phyloP scores from a whole-genome alignment of 2,888 invertebrate genomes.

The Lasioglossum figueresi region DNA sequence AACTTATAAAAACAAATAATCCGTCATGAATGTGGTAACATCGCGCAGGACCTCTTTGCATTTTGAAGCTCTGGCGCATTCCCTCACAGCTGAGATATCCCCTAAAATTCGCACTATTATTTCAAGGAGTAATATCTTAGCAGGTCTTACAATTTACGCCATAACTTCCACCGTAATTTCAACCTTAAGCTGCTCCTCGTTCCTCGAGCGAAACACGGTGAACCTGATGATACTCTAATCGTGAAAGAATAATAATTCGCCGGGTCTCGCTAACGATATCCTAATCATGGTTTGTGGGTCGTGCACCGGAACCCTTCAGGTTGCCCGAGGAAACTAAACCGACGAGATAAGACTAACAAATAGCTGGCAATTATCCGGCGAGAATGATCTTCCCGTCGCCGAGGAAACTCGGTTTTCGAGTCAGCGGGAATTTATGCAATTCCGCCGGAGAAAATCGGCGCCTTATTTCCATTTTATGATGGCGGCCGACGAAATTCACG shows the following conservation, averaged over 20 bases:
- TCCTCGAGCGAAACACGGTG: not conserved
- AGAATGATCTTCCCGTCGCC: not conserved
- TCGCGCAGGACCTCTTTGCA: constrained; percentile 4
- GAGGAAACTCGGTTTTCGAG: constrained; percentile 7
- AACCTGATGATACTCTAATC: constrained; percentile 7
- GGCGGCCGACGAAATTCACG: constrained; percentile 1
- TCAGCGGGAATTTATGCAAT: constrained; percentile 43
- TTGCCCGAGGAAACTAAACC: constrained; percentile 21
- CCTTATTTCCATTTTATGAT: constrained; percentile 56
- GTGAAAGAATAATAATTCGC: not conserved
- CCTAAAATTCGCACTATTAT: not conserved
- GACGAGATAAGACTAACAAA: constrained; percentile 31
- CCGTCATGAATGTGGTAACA: not conserved
- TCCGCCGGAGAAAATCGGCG: not conserved
- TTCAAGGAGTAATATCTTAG: not conserved
- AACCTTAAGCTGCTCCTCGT: not conserved
- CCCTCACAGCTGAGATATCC: not conserved
- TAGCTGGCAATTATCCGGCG: constrained; percentile 32
- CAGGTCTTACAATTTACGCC: not conserved
- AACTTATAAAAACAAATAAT: not conserved
- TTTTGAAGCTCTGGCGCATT: not conserved
- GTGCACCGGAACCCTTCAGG: not conserved
- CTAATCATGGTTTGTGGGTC: not conserved
- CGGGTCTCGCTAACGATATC: not conserved
- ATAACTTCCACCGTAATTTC: not conserved